These are phyloP conservation scores for Aethes cnicana DNA, from an alignment of 2,888 invertebrate genomes.

Conservation along the genomic window DNA sequence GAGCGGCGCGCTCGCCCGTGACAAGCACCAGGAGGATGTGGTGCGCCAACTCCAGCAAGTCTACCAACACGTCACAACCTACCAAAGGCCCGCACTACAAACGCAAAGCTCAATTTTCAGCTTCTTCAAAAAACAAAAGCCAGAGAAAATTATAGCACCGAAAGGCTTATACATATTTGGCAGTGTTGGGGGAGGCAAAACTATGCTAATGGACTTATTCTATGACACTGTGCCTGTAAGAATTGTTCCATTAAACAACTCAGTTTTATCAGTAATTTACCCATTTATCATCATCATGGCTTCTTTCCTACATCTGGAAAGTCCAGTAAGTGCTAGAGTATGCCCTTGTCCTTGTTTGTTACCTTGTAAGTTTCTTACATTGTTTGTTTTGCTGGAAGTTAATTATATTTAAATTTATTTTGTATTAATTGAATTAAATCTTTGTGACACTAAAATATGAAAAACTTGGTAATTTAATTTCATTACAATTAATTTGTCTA, in stretches of 20 bases:
- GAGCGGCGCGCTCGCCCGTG: conserved; percentile 83
- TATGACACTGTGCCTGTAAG: conserved; percentile 83
- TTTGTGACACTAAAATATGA: too few species aligned
- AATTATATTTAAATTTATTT: too few species aligned
- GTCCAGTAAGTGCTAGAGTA: conserved; percentile 25
- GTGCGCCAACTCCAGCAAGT: conserved; percentile 87
- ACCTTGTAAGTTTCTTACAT: neutral
- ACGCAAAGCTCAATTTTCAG: conserved; percentile 55
- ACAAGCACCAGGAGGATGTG: conserved; percentile 88
- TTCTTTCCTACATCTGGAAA: conserved; percentile 11
- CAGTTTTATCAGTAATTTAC: conserved; percentile 16
- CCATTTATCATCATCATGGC: conserved; percentile 24
- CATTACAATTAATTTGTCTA: conserved; percentile 25
- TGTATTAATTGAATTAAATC: too few species aligned
- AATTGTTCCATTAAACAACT: conserved; percentile 24
- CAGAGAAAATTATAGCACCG: conserved; percentile 80
- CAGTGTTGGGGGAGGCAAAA: conserved; percentile 97
- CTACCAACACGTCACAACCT: conserved; percentile 84
- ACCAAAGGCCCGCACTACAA: conserved; percentile 63
- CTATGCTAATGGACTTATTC: conserved; percentile 99
- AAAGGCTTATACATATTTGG: conserved; percentile 95
- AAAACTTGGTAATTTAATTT: too few species aligned
- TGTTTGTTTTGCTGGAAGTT: neutral
- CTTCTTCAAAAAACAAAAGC: conserved; percentile 62
- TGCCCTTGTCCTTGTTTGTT: conserved; percentile 1